These are phyloP conservation scores for Bombyx mandarina DNA, from an alignment of 1,140 invertebrate species.

Conservation along the genomic window DNA sequence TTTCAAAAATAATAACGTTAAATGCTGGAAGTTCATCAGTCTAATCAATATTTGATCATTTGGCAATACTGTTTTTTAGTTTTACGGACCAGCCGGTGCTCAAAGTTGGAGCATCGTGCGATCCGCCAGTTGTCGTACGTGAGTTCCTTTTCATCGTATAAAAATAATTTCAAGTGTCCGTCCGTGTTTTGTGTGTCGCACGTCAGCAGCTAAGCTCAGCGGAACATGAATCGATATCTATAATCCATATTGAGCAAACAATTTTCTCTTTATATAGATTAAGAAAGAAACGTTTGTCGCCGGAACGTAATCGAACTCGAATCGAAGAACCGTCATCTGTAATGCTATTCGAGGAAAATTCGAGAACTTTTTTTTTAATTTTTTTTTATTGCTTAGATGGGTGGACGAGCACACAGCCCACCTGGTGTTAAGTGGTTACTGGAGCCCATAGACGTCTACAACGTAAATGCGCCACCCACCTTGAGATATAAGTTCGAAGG, in stretches of 20 bases:
- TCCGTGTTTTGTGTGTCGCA: conserved; percentile 17
- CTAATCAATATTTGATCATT: conserved; percentile 66
- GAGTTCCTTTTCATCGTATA: background rate
- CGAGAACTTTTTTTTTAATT: too few relatives aligned
- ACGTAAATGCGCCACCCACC: too few relatives aligned
- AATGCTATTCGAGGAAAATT: too few relatives aligned
- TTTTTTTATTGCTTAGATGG: too few relatives aligned
- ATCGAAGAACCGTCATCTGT: too few relatives aligned
- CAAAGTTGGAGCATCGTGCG: conserved; percentile 10
- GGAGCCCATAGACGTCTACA: too few relatives aligned
- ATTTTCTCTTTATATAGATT: conserved; percentile 4
- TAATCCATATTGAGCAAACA: conserved; percentile 32
- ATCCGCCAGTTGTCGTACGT: background rate
- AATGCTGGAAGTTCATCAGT: conserved; percentile 39
- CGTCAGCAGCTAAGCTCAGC: conserved; percentile 22
- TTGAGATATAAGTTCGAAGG: too few relatives aligned
- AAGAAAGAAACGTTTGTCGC: background rate
- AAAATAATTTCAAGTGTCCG: conserved; percentile 43
- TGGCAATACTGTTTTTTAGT: conserved; percentile 61
- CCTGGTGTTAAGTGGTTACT: too few relatives aligned
- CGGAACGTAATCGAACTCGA: too few relatives aligned
- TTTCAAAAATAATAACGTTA: conserved; percentile 1
- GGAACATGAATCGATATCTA: conserved; percentile 13
- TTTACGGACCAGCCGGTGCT: conserved; percentile 18
- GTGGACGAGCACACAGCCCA: too few relatives aligned